A percentile compares a stretch with the other conserved stretches of the same genome.
These are phyloP conservation scores for Austrofundulus limnaeus DNA, from an alignment of 2,113 vertebrate species.

Conservation along the genomic window DNA sequence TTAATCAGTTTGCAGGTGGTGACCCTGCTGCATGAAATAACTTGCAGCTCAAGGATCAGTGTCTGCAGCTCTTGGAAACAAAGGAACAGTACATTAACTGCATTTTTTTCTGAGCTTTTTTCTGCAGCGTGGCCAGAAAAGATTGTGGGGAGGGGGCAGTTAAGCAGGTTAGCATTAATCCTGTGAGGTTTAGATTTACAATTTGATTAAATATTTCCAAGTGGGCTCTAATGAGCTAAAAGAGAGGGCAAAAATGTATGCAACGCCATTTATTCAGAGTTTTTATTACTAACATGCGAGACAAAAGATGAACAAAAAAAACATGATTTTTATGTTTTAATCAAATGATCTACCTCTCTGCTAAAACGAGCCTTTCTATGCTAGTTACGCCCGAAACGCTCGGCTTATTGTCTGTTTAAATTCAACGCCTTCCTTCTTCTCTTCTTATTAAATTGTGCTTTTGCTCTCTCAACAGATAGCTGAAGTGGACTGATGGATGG, in stretches of 20 bases:
- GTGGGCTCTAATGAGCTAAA: slow-evolving; percentile 3
- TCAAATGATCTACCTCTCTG: not conserved
- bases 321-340: slow-evolving; percentile 27
- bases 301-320: slow-evolving; percentile 47
- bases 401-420: slow-evolving; percentile 11
- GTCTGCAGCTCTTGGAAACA: slow-evolving; percentile 32
- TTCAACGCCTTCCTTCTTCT: slow-evolving; percentile 56
- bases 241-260: not conserved
- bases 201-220: slow-evolving; percentile 28
- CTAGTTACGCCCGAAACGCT: not conserved
- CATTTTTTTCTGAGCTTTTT: slow-evolving; percentile 8
- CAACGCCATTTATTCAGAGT: slow-evolving; percentile 16
- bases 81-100: slow-evolving; percentile 24
- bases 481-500: slow-evolving; percentile 43
- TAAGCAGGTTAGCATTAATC: slow-evolving; percentile 43
- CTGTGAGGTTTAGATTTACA: slow-evolving; percentile 11
- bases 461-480: slow-evolving; percentile 52
- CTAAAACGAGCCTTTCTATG: slow-evolving; percentile 5
- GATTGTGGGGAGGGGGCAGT: not conserved
- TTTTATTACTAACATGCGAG: slow-evolving; percentile 47
- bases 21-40: slow-evolving; percentile 34
- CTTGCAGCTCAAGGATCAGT: slow-evolving; percentile 34
- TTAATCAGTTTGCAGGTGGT: slow-evolving; percentile 64
- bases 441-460: slow-evolving; percentile 58
- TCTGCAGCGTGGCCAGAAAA: not conserved